These are phyloP conservation scores for Phoxinus phoxinus DNA, from an alignment of 2,113 vertebrate species.

Conservation along the genomic window DNA sequence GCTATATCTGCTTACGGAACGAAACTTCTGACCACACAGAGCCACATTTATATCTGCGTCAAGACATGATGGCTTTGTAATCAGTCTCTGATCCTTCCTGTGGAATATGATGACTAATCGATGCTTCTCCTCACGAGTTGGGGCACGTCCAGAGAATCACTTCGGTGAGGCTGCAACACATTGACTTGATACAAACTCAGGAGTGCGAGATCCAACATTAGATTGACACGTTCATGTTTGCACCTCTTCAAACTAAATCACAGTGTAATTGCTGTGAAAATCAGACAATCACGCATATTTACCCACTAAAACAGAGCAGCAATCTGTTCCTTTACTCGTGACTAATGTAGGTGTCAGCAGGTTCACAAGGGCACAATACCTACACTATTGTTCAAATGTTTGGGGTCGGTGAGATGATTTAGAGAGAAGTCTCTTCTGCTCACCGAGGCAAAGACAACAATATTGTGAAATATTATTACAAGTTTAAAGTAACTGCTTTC, in stretches of 20 bases:
- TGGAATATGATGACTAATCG: conserved; percentile 70
- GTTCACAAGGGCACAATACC: not conserved
- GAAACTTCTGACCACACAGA: conserved; percentile 49
- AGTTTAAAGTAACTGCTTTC: not conserved
- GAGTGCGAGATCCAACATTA: conserved; percentile 1
- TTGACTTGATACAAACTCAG: conserved; percentile 53
- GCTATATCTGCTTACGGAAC: conserved; percentile 69
- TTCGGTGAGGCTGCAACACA: conserved; percentile 36
- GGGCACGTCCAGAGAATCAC: conserved; percentile 60
- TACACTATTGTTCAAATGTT: not conserved
- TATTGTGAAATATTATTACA: not conserved
- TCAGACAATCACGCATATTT: conserved; percentile 7
- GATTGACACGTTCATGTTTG: conserved; percentile 23
- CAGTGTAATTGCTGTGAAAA: not conserved
- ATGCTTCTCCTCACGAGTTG: conserved; percentile 58
- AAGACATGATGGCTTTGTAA: conserved; percentile 59
- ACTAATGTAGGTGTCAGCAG: not conserved
- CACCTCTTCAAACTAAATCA: conserved; percentile 14
- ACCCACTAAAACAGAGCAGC: not conserved
- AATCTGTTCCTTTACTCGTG: not conserved
- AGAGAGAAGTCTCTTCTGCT: not conserved
- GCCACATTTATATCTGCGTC: conserved; percentile 66
- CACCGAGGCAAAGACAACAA: not conserved
- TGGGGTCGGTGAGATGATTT: not conserved
- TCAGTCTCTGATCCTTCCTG: conserved; percentile 58